Conservation (phyloP, 2,888 invertebrate genomes). For the Scelioninae gen. 1 region DNA sequence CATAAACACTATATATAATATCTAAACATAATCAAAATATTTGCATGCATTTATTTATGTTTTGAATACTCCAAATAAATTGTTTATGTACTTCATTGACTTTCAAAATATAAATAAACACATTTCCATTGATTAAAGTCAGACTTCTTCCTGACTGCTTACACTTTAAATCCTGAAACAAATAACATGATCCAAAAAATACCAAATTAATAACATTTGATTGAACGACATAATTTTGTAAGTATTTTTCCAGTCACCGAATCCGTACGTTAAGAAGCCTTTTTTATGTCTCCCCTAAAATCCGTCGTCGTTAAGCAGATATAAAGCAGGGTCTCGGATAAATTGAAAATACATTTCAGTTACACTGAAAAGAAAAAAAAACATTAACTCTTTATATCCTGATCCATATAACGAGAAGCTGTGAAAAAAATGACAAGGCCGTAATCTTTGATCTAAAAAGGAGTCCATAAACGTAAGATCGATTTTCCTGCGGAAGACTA, state of each 20-base stretch:
- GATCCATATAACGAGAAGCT: conserved; percentile 33
- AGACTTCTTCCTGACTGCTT: too few species aligned
- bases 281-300: conserved; percentile 14
- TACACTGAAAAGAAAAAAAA: conserved; percentile 32
- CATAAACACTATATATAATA: too few species aligned
- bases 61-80: too few species aligned
- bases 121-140: too few species aligned
- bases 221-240: background rate
- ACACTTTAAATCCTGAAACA: too few species aligned
- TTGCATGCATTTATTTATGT: too few species aligned
- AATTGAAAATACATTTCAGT: conserved; percentile 65
- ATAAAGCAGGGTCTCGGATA: conserved; percentile 37
- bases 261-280: background rate
- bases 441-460: conserved; percentile 62
- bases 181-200: too few species aligned
- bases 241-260: background rate
- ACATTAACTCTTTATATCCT: conserved; percentile 53
- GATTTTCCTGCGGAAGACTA: conserved; percentile 71
- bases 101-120: too few species aligned
- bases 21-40: too few species aligned
- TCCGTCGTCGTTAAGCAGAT: conserved; percentile 16
- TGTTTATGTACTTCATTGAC: too few species aligned
- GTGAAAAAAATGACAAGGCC: conserved; percentile 50
- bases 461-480: conserved; percentile 69
- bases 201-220: background rate